These are phyloP conservation scores for Andrena haemorrhoa DNA, from an alignment of 2,888 invertebrate species.

Conservation along the genomic window DNA sequence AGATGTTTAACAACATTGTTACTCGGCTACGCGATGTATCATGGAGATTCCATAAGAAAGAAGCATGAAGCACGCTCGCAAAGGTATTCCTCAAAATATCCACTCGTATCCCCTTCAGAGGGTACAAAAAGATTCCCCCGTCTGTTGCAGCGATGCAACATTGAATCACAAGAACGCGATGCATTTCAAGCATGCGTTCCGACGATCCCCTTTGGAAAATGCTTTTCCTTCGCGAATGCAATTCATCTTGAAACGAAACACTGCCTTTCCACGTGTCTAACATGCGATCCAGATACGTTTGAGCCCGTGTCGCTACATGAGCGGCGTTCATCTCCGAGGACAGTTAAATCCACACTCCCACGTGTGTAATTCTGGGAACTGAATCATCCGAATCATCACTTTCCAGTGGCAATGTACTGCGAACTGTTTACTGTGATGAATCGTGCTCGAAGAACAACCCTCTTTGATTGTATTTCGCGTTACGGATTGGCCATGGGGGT, in stretches of 20 bases:
- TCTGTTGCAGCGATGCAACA: conserved; percentile 1
- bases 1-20: too few species aligned
- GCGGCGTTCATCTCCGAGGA: too few species aligned
- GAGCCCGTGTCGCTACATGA: background rate
- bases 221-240: background rate
- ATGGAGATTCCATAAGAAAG: background rate
- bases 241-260: background rate
- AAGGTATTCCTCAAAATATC: too few species aligned
- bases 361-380: too few species aligned
- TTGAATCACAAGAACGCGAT: background rate
- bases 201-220: background rate
- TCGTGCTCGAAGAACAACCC: too few species aligned
- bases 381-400: too few species aligned
- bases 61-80: too few species aligned
- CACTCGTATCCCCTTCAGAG: too few species aligned
- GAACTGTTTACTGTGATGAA: too few species aligned
- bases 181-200: background rate
- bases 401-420: too few species aligned
- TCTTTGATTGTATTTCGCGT: background rate
- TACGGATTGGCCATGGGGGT: background rate
- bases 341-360: too few species aligned
- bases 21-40: too few species aligned
- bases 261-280: background rate
- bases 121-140: background rate
- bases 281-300: background rate